Evolutionary conservation across 2,113 vertebrate genomes (phyloP), one percentile per base, ranked within the genome.

Genomic region (Lathamus discolor): DNA sequence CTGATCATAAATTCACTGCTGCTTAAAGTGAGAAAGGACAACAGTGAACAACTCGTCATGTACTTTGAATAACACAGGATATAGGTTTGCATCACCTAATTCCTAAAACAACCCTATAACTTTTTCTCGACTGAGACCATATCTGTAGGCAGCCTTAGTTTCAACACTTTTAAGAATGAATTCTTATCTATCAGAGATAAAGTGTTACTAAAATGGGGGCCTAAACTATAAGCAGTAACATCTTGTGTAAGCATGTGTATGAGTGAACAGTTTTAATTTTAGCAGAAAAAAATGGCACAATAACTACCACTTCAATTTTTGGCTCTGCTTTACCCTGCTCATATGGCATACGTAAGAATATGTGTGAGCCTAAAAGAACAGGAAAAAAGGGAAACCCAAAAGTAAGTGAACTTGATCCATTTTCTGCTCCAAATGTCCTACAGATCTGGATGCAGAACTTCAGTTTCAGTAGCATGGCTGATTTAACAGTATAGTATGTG

Each of bases 241-340:
- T 68, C 76, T 90, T 86, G 63, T 57, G 41, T 67, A 74, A 69
- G 72, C 39, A 67, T n/a, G 29, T 62, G 18, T 27, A 63, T 43
- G 18, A 64, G 72, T 43, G 89, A 95, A 76, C 5, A 57, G 54
- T 43, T 92, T 88, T 61, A 63, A 83, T 80, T 92, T 83, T 94
- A 64, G 27, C 54, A 89, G 79, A 10, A 62, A 72, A 83, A 79
- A 88, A 64, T 20, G n/a, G 31, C 63, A 90, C 33, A 64, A 25
- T 41, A 86, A 67, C 46, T 83, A 55, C 18, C 25, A 39, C 33
- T 74, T 87, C 31, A 69, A 63, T 25, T 83, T 85, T 75, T 96
- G 83, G 43, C 76, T 94, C 23, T 90, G 15, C 12, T 90, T 88
- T 88, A 25, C 83, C 4, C 1, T 67, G 54, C 6, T 77, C n/a